Conservation (phyloP, 2,888 invertebrate species). For the Orchestes rusci region DNA sequence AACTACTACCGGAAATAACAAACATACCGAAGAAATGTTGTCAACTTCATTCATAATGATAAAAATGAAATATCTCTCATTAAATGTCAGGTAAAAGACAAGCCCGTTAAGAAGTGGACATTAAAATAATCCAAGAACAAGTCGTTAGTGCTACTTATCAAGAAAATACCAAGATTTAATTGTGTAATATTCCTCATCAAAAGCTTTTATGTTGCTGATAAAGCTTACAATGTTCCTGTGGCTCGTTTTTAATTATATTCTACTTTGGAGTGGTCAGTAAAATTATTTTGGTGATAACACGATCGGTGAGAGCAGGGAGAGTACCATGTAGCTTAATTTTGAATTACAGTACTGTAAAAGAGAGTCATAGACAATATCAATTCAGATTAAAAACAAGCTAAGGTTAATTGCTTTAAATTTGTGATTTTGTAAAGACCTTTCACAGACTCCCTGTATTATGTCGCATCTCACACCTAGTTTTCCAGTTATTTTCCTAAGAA, state of each 20-base stretch:
- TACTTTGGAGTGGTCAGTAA: slow-evolving; percentile 24
- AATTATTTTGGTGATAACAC: slow-evolving; percentile 22
- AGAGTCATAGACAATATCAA: no score
- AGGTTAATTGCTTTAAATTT: no score
- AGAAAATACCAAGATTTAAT: slow-evolving; percentile 24
- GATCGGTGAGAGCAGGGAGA: slow-evolving; percentile 1
- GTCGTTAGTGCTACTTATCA: slow-evolving; percentile 25
- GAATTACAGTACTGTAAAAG: no score
- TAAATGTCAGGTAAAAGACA: slow-evolving; percentile 4
- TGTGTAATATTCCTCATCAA: slow-evolving; percentile 24
- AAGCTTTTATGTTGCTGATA: slow-evolving; percentile 25
- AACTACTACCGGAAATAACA: background rate
- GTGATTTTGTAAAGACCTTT: no score
- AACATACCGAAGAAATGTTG: background rate
- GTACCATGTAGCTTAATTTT: slow-evolving; percentile 4
- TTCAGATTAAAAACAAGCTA: no score
- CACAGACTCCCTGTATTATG: no score
- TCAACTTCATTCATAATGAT: no score
- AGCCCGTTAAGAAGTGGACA: slow-evolving; percentile 8
- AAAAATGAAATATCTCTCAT: slow-evolving; percentile 17
- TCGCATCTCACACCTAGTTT: no score
- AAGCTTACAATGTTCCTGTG: slow-evolving; percentile 22
- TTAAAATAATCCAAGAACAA: slow-evolving; percentile 23
- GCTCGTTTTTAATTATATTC: slow-evolving; percentile 27
- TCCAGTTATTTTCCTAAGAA: no score